phyloP scores from a whole-genome alignment of 2,888 invertebrate species.

The Polia nebulosa region DNA sequence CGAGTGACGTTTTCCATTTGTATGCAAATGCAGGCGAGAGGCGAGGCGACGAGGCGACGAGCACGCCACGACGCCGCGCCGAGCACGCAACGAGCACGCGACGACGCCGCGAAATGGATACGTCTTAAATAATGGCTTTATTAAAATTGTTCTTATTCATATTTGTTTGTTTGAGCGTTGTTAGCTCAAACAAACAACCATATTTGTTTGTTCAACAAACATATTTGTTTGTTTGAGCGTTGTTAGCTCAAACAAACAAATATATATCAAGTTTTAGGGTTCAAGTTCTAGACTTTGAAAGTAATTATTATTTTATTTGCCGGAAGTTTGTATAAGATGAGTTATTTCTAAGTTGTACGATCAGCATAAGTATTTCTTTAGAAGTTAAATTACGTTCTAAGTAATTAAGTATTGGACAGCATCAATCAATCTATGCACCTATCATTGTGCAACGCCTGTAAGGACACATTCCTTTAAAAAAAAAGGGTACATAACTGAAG shows the following conservation, averaged over 20 bases:
- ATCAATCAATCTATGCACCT: too few relatives aligned
- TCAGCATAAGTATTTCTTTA: too few relatives aligned
- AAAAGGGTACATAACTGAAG: too few relatives aligned
- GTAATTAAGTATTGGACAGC: too few relatives aligned
- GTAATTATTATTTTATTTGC: neutral
- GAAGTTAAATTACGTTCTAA: too few relatives aligned
- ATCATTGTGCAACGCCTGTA: too few relatives aligned
- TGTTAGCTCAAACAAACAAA: too few relatives aligned
- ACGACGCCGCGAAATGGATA: slow-evolving; percentile 65
- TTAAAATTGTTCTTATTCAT: slow-evolving; percentile 62
- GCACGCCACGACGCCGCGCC: slow-evolving; percentile 61
- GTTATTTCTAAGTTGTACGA: neutral
- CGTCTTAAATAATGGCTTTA: slow-evolving; percentile 71
- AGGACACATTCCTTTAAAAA: too few relatives aligned
- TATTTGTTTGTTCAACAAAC: too few relatives aligned
- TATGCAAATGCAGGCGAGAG: slow-evolving; percentile 81
- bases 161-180: slow-evolving; percentile 45
- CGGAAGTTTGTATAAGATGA: neutral
- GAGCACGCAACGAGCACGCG: slow-evolving; percentile 40
- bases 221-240: slow-evolving; percentile 49
- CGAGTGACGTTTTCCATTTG: slow-evolving; percentile 85
- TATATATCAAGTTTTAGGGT: too few relatives aligned
- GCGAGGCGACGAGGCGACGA: slow-evolving; percentile 33
- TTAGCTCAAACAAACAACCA: too few relatives aligned
- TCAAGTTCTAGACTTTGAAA: neutral